Base-by-base conservation (phyloP, 2,113 vertebrate genomes). In the Protobothrops mucrosquamatus region DNA sequence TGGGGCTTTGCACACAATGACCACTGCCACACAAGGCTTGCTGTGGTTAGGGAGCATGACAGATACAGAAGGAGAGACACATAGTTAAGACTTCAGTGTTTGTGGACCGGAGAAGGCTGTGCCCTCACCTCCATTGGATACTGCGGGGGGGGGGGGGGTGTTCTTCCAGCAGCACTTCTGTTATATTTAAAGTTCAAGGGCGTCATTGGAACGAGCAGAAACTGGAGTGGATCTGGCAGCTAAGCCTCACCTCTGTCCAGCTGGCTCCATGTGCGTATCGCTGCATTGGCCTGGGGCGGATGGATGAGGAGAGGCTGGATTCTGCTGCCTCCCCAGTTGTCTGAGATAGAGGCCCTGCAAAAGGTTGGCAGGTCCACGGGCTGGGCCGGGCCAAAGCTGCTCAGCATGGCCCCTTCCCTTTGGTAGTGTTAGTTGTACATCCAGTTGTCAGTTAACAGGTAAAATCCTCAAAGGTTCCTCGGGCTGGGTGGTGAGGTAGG, bases 401-500 rank as follows among this genome's bases (percentile, higher is more conserved):
- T 96, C 96, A 94, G 93, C n/a, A 39, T 59, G 92, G 96, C 94
- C 95, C 92, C 92, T 90, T 90, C 92, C 92, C 96, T 97, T 96
- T 96, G 97, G 96, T 96, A 96, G 96, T 95, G 95, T 95, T 94
- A 95, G 95, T 94, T 96, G 97, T 95, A 96, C 96, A 96, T 97
- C 96, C 96, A 96, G 95, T 55, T 3, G 95, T 96, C 95, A 95
- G 96, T 99, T 98, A 99, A 98, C 99, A 99, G 96, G 99, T 99
- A 98, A 99, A 99, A 98, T 99, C 99, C 97, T 99, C 99, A 93
- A 99, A 99, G 95, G 99, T 99, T 95, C 98, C 98, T 98, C 99
- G 98, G 95, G 97, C 99, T 0, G 99, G 98, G 97, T 99, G 99
- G 92, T 99, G 99, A 99, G 99, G 99, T 99, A 99, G 98, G 98